Evolutionary conservation across 2,797 vertebrate species (phyloP).

Genomic region (Melanotaenia nigrans): DNA sequence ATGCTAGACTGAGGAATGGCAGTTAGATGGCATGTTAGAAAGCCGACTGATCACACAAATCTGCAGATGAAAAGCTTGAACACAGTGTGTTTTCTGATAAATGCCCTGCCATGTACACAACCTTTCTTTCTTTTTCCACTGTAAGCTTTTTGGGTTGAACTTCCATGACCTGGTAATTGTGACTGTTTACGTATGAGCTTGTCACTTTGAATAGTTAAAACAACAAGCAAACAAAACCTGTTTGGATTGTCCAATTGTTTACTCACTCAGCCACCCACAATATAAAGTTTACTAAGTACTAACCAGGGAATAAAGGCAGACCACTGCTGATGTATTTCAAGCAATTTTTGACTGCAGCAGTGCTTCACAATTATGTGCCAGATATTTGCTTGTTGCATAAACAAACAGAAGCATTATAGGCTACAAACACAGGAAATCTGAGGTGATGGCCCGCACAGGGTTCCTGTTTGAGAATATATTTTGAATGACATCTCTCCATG

Average conservation of each 20-base stretch:
- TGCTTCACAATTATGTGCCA: background rate
- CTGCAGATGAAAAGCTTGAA: conserved; percentile 53
- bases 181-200: background rate
- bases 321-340: too few relatives aligned
- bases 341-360: background rate
- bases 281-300: background rate
- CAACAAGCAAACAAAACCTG: background rate
- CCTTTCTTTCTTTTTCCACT: conserved; percentile 10
- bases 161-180: background rate
- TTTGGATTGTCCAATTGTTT: background rate
- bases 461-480: background rate
- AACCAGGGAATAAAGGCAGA: too few relatives aligned
- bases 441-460: background rate
- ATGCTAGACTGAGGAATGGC: conserved; percentile 49
- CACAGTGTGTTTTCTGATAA: conserved; percentile 25
- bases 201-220: background rate
- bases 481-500: background rate
- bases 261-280: background rate
- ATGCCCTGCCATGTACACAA: conserved; percentile 25
- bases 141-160: background rate
- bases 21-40: conserved; percentile 47
- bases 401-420: background rate
- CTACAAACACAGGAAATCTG: background rate
- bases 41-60: conserved; percentile 36
- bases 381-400: background rate